phyloP scores from a whole-genome alignment of 2,888 invertebrate genomes.

The Erannis defoliaria region DNA sequence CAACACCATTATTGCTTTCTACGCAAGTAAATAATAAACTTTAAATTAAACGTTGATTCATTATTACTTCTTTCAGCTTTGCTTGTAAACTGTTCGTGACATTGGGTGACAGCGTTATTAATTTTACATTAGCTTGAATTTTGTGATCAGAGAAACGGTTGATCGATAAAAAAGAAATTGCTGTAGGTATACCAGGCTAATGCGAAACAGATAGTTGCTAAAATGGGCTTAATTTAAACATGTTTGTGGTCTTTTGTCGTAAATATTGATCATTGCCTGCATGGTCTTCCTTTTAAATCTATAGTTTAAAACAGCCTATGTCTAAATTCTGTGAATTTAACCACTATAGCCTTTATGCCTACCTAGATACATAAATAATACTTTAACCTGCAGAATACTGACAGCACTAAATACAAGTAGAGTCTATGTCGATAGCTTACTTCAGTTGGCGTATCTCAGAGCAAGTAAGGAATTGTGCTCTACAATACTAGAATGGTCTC shows the following conservation, averaged over 20 bases:
- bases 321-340: background rate
- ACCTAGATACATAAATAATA: background rate
- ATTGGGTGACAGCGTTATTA: slow-evolving; percentile 13
- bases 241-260: too few species aligned
- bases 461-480: slow-evolving; percentile 8
- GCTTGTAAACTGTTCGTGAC: slow-evolving; percentile 38
- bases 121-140: slow-evolving; percentile 5
- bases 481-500: slow-evolving; percentile 6
- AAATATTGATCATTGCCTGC: too few species aligned
- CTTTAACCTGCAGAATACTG: slow-evolving; percentile 9
- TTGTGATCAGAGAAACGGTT: background rate
- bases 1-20: slow-evolving; percentile 37
- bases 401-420: slow-evolving; percentile 12
- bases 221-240: too few species aligned
- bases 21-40: slow-evolving; percentile 41
- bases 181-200: too few species aligned
- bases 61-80: slow-evolving; percentile 35
- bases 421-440: slow-evolving; percentile 14
- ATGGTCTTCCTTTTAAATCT: too few species aligned
- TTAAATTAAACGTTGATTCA: slow-evolving; percentile 34
- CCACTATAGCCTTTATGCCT: too few species aligned
- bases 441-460: slow-evolving; percentile 6
- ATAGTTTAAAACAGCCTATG: too few species aligned
- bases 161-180: too few species aligned
- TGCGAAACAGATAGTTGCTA: too few species aligned